Conservation (phyloP, 2,888 invertebrate species). For the Abrostola tripartita region DNA sequence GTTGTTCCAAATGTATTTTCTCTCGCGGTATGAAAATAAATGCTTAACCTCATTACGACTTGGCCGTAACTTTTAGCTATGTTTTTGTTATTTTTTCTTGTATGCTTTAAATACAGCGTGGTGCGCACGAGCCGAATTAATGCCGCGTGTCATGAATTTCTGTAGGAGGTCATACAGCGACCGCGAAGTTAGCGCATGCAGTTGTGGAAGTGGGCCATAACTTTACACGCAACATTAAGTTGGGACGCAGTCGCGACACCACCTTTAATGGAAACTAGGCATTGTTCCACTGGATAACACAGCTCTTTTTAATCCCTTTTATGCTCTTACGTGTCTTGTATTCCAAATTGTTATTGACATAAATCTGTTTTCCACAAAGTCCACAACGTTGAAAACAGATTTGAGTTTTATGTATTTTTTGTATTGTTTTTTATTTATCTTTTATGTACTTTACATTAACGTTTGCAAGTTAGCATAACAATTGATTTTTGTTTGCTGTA, state of each 20-base stretch:
- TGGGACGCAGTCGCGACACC: constrained; percentile 76
- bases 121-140: constrained; percentile 62
- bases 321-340: constrained; percentile 18
- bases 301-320: constrained; percentile 41
- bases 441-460: too few relatives aligned
- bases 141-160: constrained; percentile 77
- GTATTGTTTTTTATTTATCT: too few relatives aligned
- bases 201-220: constrained; percentile 79
- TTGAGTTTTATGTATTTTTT: too few relatives aligned
- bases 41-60: constrained; percentile 50
- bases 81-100: constrained; percentile 46
- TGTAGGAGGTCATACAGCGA: constrained; percentile 71
- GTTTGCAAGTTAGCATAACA: too few relatives aligned
- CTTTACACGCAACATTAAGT: constrained; percentile 86
- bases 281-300: constrained; percentile 41
- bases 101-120: constrained; percentile 32
- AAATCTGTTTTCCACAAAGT: too few relatives aligned
- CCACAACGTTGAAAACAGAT: too few relatives aligned
- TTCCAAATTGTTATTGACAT: neutral
- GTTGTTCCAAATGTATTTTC: constrained; percentile 63
- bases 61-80: constrained; percentile 44
- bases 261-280: constrained; percentile 57
- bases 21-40: constrained; percentile 51
- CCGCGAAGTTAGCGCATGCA: constrained; percentile 79
- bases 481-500: too few relatives aligned